Base-by-base conservation (phyloP, 2,113 vertebrate species). In the Onychostoma macrolepis region DNA sequence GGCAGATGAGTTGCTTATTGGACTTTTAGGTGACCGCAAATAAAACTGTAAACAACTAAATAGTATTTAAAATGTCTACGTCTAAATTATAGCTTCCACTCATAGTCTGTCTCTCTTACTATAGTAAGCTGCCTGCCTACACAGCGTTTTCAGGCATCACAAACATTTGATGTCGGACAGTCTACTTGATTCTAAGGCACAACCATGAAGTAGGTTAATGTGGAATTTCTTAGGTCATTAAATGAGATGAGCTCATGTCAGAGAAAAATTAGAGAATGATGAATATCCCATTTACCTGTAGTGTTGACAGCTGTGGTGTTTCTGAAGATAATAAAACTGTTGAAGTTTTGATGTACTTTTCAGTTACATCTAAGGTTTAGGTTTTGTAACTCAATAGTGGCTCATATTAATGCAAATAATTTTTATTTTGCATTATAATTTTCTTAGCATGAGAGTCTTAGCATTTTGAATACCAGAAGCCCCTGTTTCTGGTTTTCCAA, bases 191-290 rank as follows among this genome's bases (percentile, higher is more conserved):
- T 82, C 12, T 45, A 9, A 80, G 21, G 11, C 33, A 61, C 13
- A 61, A 61, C 21, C 30, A 6, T 75, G 13, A 21, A 4, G 38
- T 45, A 38, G 65, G 9, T 76, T 72, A 53, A 86, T 43, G 41
- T 80, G 65, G 53, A 84, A 75, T 77, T 41, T 74, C 71, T 80
- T 84, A 43, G 74, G 21, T 84, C 75, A 80, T 48, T 75, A 41
- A 67, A 80, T 84, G 81, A 41, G 78, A 80, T 76, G 74, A 80
- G 71, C 67, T 87, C 11, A 84, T 67, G 81, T 87, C 56, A 85
- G 63, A 72, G 72, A 71, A 43, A 81, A 82, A 78, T 41, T 65
- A 71, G 36, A 75, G 50, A 50, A 63, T 45, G 17, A 69, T 71
- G 61, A 75, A 78, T 63, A 84, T 72, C 82, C 12, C 76, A 33